Base-by-base conservation (phyloP, 2,888 invertebrate genomes). In the Chydorus sphaericus region DNA sequence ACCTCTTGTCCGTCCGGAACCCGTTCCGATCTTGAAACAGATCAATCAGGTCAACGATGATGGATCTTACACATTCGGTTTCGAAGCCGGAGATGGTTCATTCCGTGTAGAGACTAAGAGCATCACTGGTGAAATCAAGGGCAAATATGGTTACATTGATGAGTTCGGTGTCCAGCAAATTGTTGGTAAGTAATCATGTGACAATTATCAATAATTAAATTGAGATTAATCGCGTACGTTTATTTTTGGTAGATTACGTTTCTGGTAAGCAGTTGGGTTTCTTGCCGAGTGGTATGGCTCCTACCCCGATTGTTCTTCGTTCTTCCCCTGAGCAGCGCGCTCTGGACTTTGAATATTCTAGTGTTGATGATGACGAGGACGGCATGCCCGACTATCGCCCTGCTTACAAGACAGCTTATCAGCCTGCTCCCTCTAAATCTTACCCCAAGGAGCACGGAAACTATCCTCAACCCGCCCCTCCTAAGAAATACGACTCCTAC, bases 101-200 rank as follows among this genome's bases (percentile, higher is more conserved):
- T 87, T 86, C 69, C 86, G 87, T 73, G 85, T 86, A 57, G 86
- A 86, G 71, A 86, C 83, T 64, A 74, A 85, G 59, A 85, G 85
- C 68, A 82, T 83, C 50, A 72, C 80, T 59, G 85, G 85, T 8
- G 83, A 85, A 67, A 82, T 86, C 60, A 85, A 85, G 69, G 86
- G 86, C 38, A 86, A 85, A 54, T 87, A 85, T 65, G 87, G 87
- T 39, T 87, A 83, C 68, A 75, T 86, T 51, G 85, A 85, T 65
- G 79, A 79, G 57, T 76, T 79, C 65, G 86, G 87, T 7, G 80
- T 83, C 67, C 79, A 85, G 57, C 85, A 86, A 71, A 75, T 85
- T 57, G 83, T 44, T 4, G 44, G 44, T 44, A 23, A 26, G 26
- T 6, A 4, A 16, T 11, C n/a, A n/a, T n/a, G n/a, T n/a, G n/a